Evolutionary conservation across 2,113 vertebrate species (phyloP).

Genomic region (Mormyrus iriodes): DNA sequence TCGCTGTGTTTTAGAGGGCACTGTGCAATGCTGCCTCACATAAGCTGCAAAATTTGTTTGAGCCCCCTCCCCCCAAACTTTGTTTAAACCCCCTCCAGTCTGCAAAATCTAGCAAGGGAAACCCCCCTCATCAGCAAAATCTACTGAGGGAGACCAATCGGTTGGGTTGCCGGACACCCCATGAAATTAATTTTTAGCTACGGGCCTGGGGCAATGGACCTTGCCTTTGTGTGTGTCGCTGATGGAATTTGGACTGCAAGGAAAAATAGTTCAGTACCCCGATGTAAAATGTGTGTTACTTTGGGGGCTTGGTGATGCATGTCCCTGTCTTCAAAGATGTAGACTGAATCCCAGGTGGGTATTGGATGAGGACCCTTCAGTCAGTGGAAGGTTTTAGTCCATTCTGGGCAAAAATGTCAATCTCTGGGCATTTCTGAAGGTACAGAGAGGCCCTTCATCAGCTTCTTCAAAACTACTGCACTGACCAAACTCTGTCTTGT

Average conservation of each 20-base stretch:
- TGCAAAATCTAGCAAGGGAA: background rate
- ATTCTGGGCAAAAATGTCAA: background rate
- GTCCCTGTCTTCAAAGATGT: background rate
- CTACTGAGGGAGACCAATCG: background rate
- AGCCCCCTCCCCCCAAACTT: background rate
- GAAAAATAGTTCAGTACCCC: background rate
- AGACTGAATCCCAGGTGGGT: conserved; percentile 22
- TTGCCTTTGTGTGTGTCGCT: background rate
- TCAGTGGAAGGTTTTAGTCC: background rate
- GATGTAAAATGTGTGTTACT: conserved; percentile 38
- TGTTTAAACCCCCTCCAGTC: background rate
- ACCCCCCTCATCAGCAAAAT: background rate
- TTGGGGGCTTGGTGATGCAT: conserved; percentile 35
- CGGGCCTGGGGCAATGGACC: background rate
- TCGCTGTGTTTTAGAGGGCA: background rate
- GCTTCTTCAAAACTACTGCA: background rate
- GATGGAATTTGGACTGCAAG: background rate
- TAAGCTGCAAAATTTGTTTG: background rate
- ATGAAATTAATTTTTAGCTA: background rate
- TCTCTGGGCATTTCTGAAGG: background rate
- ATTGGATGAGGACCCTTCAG: conserved; percentile 21
- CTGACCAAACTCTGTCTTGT: background rate
- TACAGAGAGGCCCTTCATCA: background rate
- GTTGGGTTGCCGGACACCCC: background rate
- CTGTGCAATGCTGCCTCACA: background rate